Conservation (phyloP, 2,797 vertebrate species). For the Microctenopoma steveboyesi region DNA sequence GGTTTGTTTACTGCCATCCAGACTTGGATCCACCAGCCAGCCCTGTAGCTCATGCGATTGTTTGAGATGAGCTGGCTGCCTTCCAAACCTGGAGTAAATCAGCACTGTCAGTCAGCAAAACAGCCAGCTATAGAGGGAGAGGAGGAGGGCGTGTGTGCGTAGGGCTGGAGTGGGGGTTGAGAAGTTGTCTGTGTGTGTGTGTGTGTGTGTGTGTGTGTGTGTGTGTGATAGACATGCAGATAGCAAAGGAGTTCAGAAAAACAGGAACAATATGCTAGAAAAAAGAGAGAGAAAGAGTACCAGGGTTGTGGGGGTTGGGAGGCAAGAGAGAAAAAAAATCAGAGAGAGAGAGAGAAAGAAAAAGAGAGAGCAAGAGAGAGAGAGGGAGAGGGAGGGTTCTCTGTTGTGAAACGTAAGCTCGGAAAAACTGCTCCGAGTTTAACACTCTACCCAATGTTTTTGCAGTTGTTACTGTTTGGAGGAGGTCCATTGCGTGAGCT, state of each 20-base stretch:
- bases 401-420: conserved; percentile 81
- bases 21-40: conserved; percentile 72
- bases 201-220: conserved; percentile 46
- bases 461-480: conserved; percentile 81
- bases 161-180: conserved; percentile 19
- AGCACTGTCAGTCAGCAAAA: conserved; percentile 82
- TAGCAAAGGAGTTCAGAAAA: conserved; percentile 50
- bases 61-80: conserved; percentile 80
- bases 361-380: conserved; percentile 21
- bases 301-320: conserved; percentile 56
- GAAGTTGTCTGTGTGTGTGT: conserved; percentile 47
- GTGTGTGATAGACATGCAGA: conserved; percentile 60
- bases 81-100: conserved; percentile 83
- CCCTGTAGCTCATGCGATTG: conserved; percentile 79
- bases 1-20: conserved; percentile 85
- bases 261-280: conserved; percentile 36
- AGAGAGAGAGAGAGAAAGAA: conserved; percentile 8
- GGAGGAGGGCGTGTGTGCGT: conserved; percentile 32
- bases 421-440: conserved; percentile 76
- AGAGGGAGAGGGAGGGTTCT: conserved; percentile 53
- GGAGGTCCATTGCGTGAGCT: conserved; percentile 76
- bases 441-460: conserved; percentile 79
- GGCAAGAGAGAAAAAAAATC: conserved; percentile 27
- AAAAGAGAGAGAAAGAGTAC: conserved; percentile 42
- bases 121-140: conserved; percentile 60